Evolutionary conservation across 1,140 invertebrate genomes (phyloP).

Genomic region (Scaptodrosophila lebanonensis): DNA sequence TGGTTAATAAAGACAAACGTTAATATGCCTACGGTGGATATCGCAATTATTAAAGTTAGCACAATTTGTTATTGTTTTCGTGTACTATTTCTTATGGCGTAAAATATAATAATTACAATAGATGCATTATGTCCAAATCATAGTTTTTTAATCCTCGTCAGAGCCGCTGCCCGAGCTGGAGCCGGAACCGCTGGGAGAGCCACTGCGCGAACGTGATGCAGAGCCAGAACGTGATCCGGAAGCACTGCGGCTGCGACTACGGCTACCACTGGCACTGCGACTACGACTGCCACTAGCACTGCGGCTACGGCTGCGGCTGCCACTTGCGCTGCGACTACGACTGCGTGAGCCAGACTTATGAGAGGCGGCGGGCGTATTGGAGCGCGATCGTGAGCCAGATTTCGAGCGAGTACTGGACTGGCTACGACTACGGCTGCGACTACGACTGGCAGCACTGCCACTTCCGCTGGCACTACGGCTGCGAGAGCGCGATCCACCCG

Average conservation of each 20-base stretch:
- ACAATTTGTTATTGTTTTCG: no score
- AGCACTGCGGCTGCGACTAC: constrained; percentile 42
- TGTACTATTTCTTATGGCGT: no score
- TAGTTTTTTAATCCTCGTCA: constrained; percentile 47
- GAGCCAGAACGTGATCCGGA: constrained; percentile 54
- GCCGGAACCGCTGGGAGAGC: constrained; percentile 57
- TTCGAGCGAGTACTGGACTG: constrained; percentile 58
- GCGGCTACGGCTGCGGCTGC: constrained; percentile 33
- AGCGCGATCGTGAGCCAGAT: constrained; percentile 45
- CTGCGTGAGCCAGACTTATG: constrained; percentile 47
- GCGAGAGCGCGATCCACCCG: constrained; percentile 44
- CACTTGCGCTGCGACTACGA: constrained; percentile 56
- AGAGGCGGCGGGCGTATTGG: constrained; percentile 37
- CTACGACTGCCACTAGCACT: constrained; percentile 48
- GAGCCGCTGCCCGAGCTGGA: constrained; percentile 64
- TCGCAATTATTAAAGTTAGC: no score
- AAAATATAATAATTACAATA: no score
- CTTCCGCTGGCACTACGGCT: constrained; percentile 41
- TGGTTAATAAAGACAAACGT: no score
- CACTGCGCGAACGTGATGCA: constrained; percentile 65
- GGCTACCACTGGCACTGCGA: constrained; percentile 45
- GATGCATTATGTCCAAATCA: no score
- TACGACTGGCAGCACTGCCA: constrained; percentile 24
- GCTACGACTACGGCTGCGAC: constrained; percentile 37
- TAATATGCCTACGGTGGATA: no score